Evolutionary conservation across 2,888 invertebrate species (phyloP).

Genomic region (Eupithecia insigniata): DNA sequence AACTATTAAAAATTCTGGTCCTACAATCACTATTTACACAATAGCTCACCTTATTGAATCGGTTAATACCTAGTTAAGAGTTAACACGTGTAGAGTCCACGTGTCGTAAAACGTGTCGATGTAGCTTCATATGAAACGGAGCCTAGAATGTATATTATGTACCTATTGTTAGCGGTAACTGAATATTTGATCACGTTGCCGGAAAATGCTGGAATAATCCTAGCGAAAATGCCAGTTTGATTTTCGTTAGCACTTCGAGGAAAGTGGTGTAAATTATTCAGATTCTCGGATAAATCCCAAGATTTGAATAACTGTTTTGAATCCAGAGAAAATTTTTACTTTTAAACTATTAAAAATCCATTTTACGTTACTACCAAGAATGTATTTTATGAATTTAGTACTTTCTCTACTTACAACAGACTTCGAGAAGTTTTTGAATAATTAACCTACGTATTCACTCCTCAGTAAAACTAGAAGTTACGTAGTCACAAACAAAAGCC

Average conservation of each 20-base stretch:
- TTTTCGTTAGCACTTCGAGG: not conserved
- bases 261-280: not conserved
- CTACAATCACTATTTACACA: not conserved
- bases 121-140: not conserved
- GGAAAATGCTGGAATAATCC: conserved; percentile 19
- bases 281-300: not conserved
- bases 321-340: not conserved
- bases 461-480: not conserved
- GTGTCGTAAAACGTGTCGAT: conserved; percentile 21
- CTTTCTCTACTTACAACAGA: not conserved
- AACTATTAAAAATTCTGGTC: not conserved
- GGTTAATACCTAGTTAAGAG: not conserved
- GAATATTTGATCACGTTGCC: conserved; percentile 27
- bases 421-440: not conserved
- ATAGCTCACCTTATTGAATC: not conserved
- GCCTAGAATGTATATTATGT: conserved; percentile 10
- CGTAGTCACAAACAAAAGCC: no score
- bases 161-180: conserved; percentile 23
- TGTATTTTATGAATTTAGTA: no score
- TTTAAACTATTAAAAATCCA: not conserved
- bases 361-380: no score
- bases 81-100: conserved; percentile 24
- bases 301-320: not conserved
- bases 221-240: not conserved
- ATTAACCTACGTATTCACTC: not conserved